phyloP scores from a whole-genome alignment of 2,797 vertebrate species.

The Pangasius larnaudii region DNA sequence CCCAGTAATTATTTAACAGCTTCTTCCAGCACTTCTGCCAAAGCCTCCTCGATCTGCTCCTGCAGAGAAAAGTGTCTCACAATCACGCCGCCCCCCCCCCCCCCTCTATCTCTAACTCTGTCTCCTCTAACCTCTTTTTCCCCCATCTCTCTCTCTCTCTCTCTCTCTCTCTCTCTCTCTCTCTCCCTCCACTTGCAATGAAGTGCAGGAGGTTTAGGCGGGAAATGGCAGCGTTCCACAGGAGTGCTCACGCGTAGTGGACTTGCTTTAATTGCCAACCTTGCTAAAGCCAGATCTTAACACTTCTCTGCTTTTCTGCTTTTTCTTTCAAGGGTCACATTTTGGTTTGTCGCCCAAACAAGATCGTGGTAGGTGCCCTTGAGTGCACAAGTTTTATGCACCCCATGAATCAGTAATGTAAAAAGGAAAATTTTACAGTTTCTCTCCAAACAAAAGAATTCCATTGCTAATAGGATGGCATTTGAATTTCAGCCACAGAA shows the following conservation, averaged over 20 bases:
- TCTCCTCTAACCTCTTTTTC: conserved; percentile 37
- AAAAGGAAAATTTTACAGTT: neutral
- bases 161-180: conserved; percentile 40
- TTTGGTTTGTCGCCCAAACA: neutral
- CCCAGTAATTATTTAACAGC: conserved; percentile 54
- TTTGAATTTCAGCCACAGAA: neutral
- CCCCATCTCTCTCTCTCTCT: conserved; percentile 44
- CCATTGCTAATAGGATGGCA: neutral
- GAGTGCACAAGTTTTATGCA: neutral
- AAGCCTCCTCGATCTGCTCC: conserved; percentile 51
- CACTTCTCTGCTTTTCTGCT: neutral
- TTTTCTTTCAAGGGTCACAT: neutral
- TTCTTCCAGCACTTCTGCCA: conserved; percentile 43
- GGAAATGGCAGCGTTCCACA: conserved; percentile 13
- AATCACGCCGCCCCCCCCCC: conserved; percentile 38
- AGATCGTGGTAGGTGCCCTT: neutral
- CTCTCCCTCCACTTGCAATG: conserved; percentile 38
- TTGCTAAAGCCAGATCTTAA: conserved; percentile 20
- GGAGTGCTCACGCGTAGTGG: conserved; percentile 16
- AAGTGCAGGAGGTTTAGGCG: conserved; percentile 36
- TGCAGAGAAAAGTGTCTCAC: conserved; percentile 39
- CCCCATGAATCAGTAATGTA: neutral
- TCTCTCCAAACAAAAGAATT: neutral
- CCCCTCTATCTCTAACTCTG: conserved; percentile 37
- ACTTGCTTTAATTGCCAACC: conserved; percentile 26